Conservation (phyloP, 2,888 invertebrate species). For the Leucophenga montana region DNA sequence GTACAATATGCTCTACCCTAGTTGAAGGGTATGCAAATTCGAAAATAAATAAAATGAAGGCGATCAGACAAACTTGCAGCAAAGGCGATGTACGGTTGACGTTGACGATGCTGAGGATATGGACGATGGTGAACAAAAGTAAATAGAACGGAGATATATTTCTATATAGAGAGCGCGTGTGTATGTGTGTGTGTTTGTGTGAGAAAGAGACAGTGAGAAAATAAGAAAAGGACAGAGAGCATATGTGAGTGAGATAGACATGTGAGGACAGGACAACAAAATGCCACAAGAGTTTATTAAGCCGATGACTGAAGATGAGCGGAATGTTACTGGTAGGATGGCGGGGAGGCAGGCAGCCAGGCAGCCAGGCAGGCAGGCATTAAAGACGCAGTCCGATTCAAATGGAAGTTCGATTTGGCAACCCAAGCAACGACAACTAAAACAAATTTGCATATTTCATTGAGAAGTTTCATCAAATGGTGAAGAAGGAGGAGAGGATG, state of each 20-base stretch:
- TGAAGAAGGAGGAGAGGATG: constrained; percentile 38
- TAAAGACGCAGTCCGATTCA: constrained; percentile 12
- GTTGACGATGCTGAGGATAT: constrained; percentile 38
- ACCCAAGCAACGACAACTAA: constrained; percentile 25
- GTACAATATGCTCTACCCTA: no score
- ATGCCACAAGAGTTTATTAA: constrained; percentile 16
- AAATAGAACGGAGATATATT: no score
- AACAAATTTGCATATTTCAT: constrained; percentile 71
- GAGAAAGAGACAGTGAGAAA: not conserved
- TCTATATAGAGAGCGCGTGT: no score
- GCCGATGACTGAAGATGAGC: not conserved
- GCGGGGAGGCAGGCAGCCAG: constrained; percentile 19
- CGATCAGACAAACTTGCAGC: constrained; percentile 24
- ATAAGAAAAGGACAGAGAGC: not conserved
- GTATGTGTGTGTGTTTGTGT: not conserved
- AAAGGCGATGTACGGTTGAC: constrained; percentile 38
- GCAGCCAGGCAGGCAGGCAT: constrained; percentile 15
- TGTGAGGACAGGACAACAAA: not conserved
- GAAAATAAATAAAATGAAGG: constrained; percentile 30
- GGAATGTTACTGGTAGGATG: not conserved
- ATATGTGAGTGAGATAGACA: not conserved
- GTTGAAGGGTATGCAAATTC: constrained; percentile 26
- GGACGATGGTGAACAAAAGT: no score
- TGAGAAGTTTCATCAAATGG: constrained; percentile 70
- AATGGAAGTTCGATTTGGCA: constrained; percentile 4